phyloP scores from a whole-genome alignment of 2,797 vertebrate genomes.

The Coendou prehensilis region DNA sequence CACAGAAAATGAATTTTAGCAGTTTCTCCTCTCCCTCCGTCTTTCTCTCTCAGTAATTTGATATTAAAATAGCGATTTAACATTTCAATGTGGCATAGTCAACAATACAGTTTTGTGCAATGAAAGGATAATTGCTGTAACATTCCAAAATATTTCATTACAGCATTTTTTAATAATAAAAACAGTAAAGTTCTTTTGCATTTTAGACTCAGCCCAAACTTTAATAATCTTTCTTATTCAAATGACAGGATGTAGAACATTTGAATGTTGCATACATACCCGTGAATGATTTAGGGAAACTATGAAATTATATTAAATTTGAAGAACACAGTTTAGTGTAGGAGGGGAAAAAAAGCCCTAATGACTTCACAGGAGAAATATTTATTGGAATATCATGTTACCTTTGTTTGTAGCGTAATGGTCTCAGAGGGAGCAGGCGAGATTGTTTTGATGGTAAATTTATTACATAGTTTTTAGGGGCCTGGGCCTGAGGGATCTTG shows the following conservation, averaged over 20 bases:
- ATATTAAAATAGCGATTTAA: slow-evolving; percentile 83
- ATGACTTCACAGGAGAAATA: slow-evolving; percentile 85
- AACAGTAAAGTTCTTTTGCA: slow-evolving; percentile 84
- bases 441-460: slow-evolving; percentile 84
- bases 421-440: slow-evolving; percentile 79
- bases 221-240: slow-evolving; percentile 85
- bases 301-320: slow-evolving; percentile 84
- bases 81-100: slow-evolving; percentile 84
- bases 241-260: slow-evolving; percentile 81
- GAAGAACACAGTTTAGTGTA: slow-evolving; percentile 77
- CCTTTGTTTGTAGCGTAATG: slow-evolving; percentile 84
- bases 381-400: slow-evolving; percentile 83
- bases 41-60: slow-evolving; percentile 73
- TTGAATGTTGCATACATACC: slow-evolving; percentile 76
- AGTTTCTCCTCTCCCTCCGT: neutral
- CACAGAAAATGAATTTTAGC: slow-evolving; percentile 64
- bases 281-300: slow-evolving; percentile 80
- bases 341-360: slow-evolving; percentile 49
- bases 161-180: slow-evolving; percentile 87
- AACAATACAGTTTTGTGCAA: slow-evolving; percentile 77
- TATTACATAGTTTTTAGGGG: slow-evolving; percentile 79
- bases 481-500: slow-evolving; percentile 79
- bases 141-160: slow-evolving; percentile 87
- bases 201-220: slow-evolving; percentile 83
- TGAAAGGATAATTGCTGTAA: slow-evolving; percentile 87